A percentile compares a stretch with the other conserved stretches of the same genome.
Evolutionary conservation across 1,140 invertebrate species (phyloP).

Genomic region (Copidosoma floridanum): DNA sequence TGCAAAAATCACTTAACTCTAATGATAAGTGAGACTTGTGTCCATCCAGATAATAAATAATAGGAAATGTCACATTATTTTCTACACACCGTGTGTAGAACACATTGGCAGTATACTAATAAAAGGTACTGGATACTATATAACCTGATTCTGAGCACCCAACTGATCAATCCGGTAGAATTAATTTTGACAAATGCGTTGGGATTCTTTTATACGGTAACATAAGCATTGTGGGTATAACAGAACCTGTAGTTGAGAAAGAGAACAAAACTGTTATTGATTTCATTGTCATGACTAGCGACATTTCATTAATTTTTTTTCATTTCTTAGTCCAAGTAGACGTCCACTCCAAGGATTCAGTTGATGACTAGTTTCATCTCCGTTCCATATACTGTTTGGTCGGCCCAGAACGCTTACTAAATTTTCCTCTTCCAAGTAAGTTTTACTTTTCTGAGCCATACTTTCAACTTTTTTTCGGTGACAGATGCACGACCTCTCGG

Average conservation of each 20-base stretch:
- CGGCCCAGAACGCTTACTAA: constrained; percentile 35
- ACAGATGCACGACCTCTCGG: constrained; percentile 30
- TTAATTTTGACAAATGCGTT: neutral
- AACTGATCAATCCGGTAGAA: constrained; percentile 34
- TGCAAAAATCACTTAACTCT: constrained; percentile 37
- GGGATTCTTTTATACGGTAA: neutral
- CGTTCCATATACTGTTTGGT: constrained; percentile 40
- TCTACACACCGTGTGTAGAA: constrained; percentile 37
- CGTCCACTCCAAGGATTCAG: constrained; percentile 41
- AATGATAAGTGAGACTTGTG: constrained; percentile 37
- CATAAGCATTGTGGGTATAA: neutral
- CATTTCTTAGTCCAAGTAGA: constrained; percentile 36
- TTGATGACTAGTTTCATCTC: constrained; percentile 41
- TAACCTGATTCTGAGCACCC: constrained; percentile 36
- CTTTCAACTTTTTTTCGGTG: constrained; percentile 29
- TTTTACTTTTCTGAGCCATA: constrained; percentile 35
- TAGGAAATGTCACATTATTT: constrained; percentile 35
- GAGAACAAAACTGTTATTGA: constrained; percentile 38
- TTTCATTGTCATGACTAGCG: constrained; percentile 39
- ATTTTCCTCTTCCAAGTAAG: constrained; percentile 25
- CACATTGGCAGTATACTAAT: constrained; percentile 41
- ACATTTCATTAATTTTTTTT: constrained; percentile 38
- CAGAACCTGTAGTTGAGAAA: constrained; percentile 28
- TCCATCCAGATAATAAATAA: constrained; percentile 40
- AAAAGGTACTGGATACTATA: constrained; percentile 41